Evolutionary conservation across 2,113 vertebrate genomes (phyloP).

Genomic region (Chunga burmeisteri): DNA sequence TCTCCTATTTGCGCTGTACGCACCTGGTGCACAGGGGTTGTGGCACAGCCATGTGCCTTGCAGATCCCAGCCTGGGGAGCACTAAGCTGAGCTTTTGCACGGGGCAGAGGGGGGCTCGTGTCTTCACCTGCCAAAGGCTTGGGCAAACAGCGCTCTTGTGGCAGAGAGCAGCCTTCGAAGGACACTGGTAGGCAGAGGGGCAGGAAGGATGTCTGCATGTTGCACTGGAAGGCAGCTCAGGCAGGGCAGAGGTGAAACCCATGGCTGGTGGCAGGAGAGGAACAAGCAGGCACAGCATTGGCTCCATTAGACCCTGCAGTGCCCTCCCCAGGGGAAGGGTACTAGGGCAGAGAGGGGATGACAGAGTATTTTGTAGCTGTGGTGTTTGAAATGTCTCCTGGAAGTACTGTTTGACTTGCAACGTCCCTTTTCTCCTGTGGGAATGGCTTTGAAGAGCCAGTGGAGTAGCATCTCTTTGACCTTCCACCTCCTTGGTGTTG

Average conservation of each 20-base stretch:
- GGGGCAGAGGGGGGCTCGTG: rapidly evolving
- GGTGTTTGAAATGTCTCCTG: neutral
- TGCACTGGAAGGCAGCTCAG: neutral
- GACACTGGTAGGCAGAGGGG: neutral
- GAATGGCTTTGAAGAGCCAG: neutral
- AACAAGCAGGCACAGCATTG: neutral
- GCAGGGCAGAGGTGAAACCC: neutral
- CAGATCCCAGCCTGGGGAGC: neutral
- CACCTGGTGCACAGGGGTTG: too few relatives aligned
- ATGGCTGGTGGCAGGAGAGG: neutral
- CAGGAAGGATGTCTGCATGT: neutral
- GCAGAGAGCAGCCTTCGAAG: neutral
- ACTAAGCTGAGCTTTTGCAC: neutral
- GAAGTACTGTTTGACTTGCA: neutral
- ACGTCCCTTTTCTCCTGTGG: neutral
- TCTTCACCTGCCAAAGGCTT: neutral
- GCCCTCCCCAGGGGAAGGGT: neutral
- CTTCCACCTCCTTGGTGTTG: neutral
- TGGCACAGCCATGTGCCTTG: neutral
- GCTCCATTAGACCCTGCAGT: too few relatives aligned
- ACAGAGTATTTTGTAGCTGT: neutral
- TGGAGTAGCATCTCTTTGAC: neutral
- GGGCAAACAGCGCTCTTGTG: neutral
- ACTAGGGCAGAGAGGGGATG: neutral
- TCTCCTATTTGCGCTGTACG: rapidly evolving